Percentiles rank a stretch among this genome's conserved stretches.
Evolutionary conservation across 2,113 vertebrate species (phyloP).

Genomic region (Dendrocopos noguchii): DNA sequence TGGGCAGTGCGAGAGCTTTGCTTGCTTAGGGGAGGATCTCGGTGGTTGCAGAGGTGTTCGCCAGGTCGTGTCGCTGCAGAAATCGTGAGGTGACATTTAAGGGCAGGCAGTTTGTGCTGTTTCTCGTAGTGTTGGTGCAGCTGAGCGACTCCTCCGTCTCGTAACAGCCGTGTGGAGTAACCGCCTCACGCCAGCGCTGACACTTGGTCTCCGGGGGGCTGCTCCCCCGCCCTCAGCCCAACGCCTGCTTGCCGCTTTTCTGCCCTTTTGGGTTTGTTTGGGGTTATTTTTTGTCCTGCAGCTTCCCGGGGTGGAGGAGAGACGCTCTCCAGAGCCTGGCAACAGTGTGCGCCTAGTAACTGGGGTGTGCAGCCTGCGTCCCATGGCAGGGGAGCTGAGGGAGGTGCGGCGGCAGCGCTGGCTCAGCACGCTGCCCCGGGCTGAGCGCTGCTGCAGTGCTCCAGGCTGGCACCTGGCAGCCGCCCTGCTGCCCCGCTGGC

Average conservation of each 20-base stretch:
- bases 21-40: neutral
- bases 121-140: neutral
- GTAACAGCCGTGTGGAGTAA: neutral
- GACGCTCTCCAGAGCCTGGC: slow-evolving; percentile 20
- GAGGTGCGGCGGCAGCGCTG: neutral
- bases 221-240: neutral
- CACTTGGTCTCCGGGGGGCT: neutral
- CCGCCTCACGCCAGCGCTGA: neutral
- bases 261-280: no score
- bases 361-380: neutral
- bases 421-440: neutral
- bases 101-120: neutral
- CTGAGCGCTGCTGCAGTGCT: neutral
- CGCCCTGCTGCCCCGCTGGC: neutral
- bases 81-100: neutral
- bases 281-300: neutral
- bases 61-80: neutral
- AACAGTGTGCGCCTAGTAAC: slow-evolving; percentile 16
- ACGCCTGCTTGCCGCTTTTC: neutral
- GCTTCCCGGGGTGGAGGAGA: neutral
- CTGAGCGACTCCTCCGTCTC: neutral
- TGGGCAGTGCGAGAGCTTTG: neutral
- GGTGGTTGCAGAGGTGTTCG: neutral
- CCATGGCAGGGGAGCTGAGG: neutral
- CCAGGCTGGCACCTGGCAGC: neutral